A percentile compares a stretch with the other conserved stretches of the same genome.
phyloP scores from a whole-genome alignment of 2,888 invertebrate species.

The Margaritifera margaritifera region DNA sequence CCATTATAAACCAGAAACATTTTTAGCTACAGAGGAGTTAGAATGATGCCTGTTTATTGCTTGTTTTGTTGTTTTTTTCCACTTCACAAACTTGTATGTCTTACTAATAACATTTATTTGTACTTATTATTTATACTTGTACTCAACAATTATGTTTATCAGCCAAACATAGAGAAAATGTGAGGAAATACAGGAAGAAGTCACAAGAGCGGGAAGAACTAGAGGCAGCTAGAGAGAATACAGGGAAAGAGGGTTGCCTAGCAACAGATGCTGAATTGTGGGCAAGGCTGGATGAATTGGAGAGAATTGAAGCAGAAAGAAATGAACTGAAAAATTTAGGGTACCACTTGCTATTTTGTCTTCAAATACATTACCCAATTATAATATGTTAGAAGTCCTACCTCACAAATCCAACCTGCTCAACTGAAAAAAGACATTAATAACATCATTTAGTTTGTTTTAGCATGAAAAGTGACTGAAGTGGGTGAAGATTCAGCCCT shows the following conservation, averaged over 20 bases:
- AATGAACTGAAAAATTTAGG: slow-evolving; percentile 72
- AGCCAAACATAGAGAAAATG: slow-evolving; percentile 69
- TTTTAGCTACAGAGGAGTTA: too few relatives aligned
- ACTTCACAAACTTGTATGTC: too few relatives aligned
- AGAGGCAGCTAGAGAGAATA: neutral
- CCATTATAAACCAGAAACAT: too few relatives aligned
- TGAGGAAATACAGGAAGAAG: slow-evolving; percentile 73
- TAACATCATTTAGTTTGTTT: too few relatives aligned
- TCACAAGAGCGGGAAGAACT: slow-evolving; percentile 52
- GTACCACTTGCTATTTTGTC: slow-evolving; percentile 4
- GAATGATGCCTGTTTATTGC: too few relatives aligned
- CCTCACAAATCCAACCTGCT: too few relatives aligned
- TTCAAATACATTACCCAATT: neutral
- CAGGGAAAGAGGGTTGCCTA: neutral
- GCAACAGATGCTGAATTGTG: slow-evolving; percentile 73
- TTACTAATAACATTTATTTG: too few relatives aligned
- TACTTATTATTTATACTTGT: neutral
- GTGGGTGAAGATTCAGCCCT: too few relatives aligned
- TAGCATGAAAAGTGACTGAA: too few relatives aligned
- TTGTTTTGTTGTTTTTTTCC: too few relatives aligned
- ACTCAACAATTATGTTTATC: slow-evolving; percentile 17
- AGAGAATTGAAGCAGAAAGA: slow-evolving; percentile 78
- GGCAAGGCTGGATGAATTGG: slow-evolving; percentile 78
- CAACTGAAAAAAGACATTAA: too few relatives aligned
- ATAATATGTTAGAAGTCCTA: neutral